Evolutionary conservation across 2,113 vertebrate species (phyloP), one percentile per base, ranked within the genome.

Genomic region (Tupaia chinensis): DNA sequence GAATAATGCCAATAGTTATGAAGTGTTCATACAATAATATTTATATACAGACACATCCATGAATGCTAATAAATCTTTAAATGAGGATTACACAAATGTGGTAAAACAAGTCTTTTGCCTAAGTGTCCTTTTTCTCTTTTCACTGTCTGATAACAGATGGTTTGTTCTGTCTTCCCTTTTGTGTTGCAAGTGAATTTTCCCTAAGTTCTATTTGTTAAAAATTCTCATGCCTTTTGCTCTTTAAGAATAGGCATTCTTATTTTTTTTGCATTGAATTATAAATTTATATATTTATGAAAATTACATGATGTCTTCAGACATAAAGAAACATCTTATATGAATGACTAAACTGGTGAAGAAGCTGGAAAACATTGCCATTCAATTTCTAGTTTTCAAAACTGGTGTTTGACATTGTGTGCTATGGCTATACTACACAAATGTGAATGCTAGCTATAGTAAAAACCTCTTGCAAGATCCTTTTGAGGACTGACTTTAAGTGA

Each of bases 51-150:
- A 91, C 44, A 44, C 60, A 19, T 27, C 68, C 20, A 29, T 32
- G 20, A 58, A 72, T 91, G 79, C 58, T 85, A 79, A 95, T 95
- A 77, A 87, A 76, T 91, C 91, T 96, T 95, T 74, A 95, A 61
- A 95, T 3, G 53, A 87, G 81, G 77, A 56, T 92, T 89, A 23
- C 7, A 44, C 44, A 89, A 78, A 73, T 92, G 91, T 95, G 81
- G 90, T 81, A 63, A 79, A 92, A 70, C 12, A 32, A 60, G 63
- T 84, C 78, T 88, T 70, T 74, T 91, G 82, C 61, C 53, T 9
- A 19, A 79, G 13, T 84, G 56, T 56, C 65, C 89, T 77, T 94
- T 77, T 95, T 56, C 65, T 91, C 81, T 94, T 77, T 95, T 87
- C 70, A 58, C 60, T n/a, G 25, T 17, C 1, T 9, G 78, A 68